These are phyloP conservation scores for Oncorhynchus clarkii DNA, from an alignment of 2,113 vertebrate genomes.

Conservation along the genomic window DNA sequence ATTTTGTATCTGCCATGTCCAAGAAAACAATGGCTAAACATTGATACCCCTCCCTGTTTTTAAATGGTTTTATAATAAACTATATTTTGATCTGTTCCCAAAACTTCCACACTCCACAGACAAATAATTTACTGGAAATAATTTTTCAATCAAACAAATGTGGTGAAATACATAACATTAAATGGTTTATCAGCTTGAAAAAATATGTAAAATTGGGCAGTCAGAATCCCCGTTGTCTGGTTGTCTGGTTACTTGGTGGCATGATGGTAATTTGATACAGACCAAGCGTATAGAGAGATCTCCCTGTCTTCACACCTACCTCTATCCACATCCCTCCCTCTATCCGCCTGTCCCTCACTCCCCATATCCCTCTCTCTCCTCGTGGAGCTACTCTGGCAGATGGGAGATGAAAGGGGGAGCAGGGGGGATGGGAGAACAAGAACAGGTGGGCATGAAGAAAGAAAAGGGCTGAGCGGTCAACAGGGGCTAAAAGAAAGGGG, in stretches of 20 bases:
- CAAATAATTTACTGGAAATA: no score
- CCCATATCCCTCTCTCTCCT: constrained; percentile 8
- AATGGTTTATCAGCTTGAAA: no score
- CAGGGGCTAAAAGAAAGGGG: constrained; percentile 22
- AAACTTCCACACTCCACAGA: no score
- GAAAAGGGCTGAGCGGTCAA: constrained; percentile 61
- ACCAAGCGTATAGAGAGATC: constrained; percentile 8
- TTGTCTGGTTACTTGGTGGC: neutral
- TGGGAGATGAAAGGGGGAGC: constrained; percentile 71
- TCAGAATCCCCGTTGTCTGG: neutral
- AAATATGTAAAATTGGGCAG: constrained; percentile 12
- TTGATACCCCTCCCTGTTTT: no score
- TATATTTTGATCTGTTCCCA: no score
- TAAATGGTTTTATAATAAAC: no score
- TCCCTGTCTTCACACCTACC: neutral
- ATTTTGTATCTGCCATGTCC: no score
- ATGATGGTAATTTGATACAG: neutral
- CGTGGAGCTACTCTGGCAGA: constrained; percentile 63
- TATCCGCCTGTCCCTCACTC: no score
- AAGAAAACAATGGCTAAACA: no score
- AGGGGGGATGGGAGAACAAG: constrained; percentile 49
- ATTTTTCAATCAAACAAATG: no score
- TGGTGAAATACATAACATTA: no score
- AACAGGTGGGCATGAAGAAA: constrained; percentile 70
- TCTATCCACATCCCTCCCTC: neutral